These are phyloP conservation scores for Zaprionus vittiger DNA, from an alignment of 1,140 invertebrate species.

Conservation along the genomic window DNA sequence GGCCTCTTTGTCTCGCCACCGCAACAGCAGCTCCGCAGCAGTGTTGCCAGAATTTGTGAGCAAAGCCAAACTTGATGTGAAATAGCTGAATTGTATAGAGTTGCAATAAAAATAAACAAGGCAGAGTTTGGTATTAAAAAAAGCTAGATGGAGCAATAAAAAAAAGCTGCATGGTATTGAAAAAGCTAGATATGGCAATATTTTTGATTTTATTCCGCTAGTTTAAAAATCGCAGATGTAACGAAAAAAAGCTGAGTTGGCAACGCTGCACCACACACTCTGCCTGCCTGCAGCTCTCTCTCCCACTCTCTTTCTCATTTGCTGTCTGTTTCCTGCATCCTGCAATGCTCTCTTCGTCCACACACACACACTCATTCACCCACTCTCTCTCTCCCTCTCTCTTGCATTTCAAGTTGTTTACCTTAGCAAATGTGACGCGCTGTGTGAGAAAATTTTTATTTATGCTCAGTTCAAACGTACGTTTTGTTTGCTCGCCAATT, in stretches of 20 bases:
- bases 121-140: too few relatives aligned
- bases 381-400: constrained; percentile 27
- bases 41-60: too few relatives aligned
- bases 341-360: constrained; percentile 57
- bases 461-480: constrained; percentile 80
- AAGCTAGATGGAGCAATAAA: too few relatives aligned
- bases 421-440: constrained; percentile 47
- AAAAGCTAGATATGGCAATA: too few relatives aligned
- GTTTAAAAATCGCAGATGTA: too few relatives aligned
- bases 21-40: too few relatives aligned
- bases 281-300: background rate
- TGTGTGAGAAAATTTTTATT: constrained; percentile 80
- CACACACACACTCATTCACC: constrained; percentile 22
- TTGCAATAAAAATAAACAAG: too few relatives aligned
- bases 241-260: too few relatives aligned
- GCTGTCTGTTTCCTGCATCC: constrained; percentile 44
- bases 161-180: too few relatives aligned
- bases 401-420: constrained; percentile 74
- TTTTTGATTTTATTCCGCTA: too few relatives aligned
- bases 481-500: constrained; percentile 80
- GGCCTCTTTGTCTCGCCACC: constrained; percentile 34
- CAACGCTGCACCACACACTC: background rate
- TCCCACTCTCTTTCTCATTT: constrained; percentile 4
- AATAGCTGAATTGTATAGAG: too few relatives aligned
- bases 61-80: too few relatives aligned